A percentile compares a stretch with the other conserved stretches of the same genome.
Conservation (phyloP, 2,797 vertebrate genomes). For the Natrix natrix region DNA sequence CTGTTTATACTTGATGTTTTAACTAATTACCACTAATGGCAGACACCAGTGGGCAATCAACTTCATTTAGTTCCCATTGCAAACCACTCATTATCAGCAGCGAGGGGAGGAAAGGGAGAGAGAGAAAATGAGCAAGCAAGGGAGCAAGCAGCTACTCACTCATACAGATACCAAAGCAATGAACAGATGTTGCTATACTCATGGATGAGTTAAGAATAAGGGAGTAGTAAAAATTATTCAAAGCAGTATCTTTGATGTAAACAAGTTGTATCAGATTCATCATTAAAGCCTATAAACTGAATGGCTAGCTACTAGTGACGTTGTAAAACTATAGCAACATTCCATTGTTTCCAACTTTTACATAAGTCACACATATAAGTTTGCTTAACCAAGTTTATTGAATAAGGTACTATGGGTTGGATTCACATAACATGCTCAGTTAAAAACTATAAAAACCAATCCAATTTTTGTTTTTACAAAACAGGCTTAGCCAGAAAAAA, state of each 20-base stretch:
- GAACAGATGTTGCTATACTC: conserved; percentile 20
- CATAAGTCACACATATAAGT: background rate
- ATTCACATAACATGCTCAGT: background rate
- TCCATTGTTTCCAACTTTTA: background rate
- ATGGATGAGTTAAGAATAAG: conserved; percentile 1
- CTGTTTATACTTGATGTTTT: conserved; percentile 99
- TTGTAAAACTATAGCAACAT: background rate
- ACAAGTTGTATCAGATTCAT: background rate
- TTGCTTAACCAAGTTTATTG: background rate
- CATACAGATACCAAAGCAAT: background rate
- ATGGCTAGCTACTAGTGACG: background rate
- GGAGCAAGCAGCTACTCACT: conserved; percentile 46
- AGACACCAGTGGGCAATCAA: conserved; percentile 90
- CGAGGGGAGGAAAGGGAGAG: conserved; percentile 40
- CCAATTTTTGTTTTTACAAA: background rate
- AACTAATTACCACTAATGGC: conserved; percentile 99
- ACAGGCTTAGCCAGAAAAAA: background rate
- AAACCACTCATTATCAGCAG: conserved; percentile 76
- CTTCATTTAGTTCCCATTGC: conserved; percentile 94
- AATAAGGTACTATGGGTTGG: background rate
- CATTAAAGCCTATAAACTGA: background rate
- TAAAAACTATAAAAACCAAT: background rate
- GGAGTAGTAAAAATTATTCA: background rate
- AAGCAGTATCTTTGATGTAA: background rate
- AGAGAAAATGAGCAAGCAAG: fast-evolving